phyloP scores from a whole-genome alignment of 2,797 vertebrate genomes.

The Cottoperca gobio region DNA sequence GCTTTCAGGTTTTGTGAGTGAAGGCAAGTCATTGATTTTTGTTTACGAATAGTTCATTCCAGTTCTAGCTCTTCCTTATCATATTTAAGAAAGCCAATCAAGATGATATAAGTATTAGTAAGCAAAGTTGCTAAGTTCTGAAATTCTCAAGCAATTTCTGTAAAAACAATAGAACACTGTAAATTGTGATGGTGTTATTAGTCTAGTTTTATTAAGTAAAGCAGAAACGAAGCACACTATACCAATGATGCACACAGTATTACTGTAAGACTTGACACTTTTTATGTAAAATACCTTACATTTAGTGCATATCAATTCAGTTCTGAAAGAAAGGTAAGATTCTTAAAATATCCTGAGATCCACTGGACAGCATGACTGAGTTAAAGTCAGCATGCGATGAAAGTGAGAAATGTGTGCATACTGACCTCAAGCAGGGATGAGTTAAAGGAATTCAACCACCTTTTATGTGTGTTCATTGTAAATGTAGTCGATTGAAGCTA shows the following conservation, averaged over 20 bases:
- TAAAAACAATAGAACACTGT: not conserved
- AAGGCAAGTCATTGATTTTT: not conserved
- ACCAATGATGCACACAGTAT: not conserved
- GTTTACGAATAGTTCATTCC: not conserved
- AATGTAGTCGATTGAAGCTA: too few relatives aligned
- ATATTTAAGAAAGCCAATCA: not conserved
- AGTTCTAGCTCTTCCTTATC: not conserved
- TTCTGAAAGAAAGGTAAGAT: not conserved
- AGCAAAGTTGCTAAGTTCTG: not conserved
- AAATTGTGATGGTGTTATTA: not conserved
- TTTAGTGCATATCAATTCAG: not conserved
- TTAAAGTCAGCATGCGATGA: constrained; percentile 5
- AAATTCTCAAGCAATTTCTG: not conserved
- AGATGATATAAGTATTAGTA: not conserved
- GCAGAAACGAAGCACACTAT: not conserved
- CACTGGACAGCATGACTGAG: constrained; percentile 3
- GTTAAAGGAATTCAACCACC: too few relatives aligned
- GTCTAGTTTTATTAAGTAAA: not conserved
- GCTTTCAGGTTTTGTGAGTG: not conserved
- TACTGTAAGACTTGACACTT: not conserved
- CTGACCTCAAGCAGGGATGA: constrained; percentile 37
- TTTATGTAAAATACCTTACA: not conserved
- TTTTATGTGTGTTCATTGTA: too few relatives aligned
- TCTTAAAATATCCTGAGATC: not conserved
- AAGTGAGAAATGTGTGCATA: not conserved